Conservation (phyloP, 2,888 invertebrate genomes). For the Amiota mariae region DNA sequence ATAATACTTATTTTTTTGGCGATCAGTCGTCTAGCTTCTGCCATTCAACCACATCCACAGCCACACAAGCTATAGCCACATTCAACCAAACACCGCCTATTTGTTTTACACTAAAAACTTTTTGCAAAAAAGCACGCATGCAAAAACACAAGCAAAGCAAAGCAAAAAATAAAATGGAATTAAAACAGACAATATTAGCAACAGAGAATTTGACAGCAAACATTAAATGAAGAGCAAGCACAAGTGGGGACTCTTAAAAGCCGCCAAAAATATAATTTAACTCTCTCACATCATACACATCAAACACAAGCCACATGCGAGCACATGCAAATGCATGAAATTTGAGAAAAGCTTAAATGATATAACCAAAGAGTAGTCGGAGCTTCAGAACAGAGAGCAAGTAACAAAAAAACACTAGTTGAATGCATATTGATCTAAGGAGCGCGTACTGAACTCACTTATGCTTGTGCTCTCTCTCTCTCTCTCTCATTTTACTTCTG, state of each 20-base stretch:
- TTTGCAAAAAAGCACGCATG: no score
- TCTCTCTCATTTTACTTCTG: no score
- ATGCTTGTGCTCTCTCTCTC: no score
- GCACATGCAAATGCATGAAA: background rate
- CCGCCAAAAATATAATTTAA: constrained; percentile 5
- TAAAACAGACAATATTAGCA: background rate
- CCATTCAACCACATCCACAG: background rate
- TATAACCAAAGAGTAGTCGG: no score
- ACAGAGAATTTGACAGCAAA: background rate
- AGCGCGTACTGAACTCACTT: background rate
- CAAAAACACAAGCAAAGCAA: background rate
- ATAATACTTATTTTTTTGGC: background rate
- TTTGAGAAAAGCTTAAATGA: background rate
- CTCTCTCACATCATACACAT: background rate
- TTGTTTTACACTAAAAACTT: no score
- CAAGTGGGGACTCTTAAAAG: constrained; percentile 1
- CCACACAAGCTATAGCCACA: no score
- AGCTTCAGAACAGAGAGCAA: no score
- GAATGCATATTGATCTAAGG: background rate
- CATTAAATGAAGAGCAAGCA: background rate
- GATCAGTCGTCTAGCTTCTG: background rate
- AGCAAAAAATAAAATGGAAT: background rate
- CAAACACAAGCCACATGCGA: constrained; percentile 4
- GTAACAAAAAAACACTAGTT: no score
- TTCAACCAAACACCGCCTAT: background rate